These are phyloP conservation scores for Microcebus lehilahytsara DNA, from an alignment of 2,113 vertebrate genomes.

Conservation along the genomic window DNA sequence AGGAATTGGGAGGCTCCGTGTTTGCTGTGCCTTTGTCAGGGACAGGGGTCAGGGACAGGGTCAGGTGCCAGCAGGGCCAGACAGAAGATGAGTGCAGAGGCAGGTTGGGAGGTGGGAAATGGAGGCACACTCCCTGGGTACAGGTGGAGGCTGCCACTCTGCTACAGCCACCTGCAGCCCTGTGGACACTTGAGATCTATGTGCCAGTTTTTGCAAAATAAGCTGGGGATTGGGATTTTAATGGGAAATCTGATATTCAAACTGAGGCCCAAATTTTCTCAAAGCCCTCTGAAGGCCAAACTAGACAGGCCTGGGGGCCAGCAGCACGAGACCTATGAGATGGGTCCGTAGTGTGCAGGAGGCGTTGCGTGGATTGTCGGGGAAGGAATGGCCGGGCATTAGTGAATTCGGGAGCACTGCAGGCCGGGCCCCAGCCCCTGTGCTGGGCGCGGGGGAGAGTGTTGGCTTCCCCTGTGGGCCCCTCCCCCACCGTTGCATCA, in stretches of 20 bases:
- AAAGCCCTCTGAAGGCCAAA: neutral
- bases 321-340: neutral
- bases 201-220: neutral
- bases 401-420: neutral
- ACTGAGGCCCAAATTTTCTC: neutral
- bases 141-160: neutral
- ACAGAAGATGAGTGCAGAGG: neutral
- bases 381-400: neutral
- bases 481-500: neutral
- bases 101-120: neutral
- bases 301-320: too few species aligned
- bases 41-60: too few species aligned
- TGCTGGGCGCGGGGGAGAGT: neutral
- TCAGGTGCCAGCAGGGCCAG: rapidly evolving
- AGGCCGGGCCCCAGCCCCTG: neutral
- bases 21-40: neutral
- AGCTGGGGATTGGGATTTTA: neutral
- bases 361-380: rapidly evolving
- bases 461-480: neutral
- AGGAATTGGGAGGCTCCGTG: rapidly evolving
- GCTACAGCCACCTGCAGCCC: neutral
- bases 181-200: neutral
- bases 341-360: rapidly evolving
- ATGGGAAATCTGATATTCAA: neutral
- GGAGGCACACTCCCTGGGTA: neutral